These are phyloP conservation scores for Tribolium castaneum DNA, from an alignment of 1,140 invertebrate species.

Conservation along the genomic window DNA sequence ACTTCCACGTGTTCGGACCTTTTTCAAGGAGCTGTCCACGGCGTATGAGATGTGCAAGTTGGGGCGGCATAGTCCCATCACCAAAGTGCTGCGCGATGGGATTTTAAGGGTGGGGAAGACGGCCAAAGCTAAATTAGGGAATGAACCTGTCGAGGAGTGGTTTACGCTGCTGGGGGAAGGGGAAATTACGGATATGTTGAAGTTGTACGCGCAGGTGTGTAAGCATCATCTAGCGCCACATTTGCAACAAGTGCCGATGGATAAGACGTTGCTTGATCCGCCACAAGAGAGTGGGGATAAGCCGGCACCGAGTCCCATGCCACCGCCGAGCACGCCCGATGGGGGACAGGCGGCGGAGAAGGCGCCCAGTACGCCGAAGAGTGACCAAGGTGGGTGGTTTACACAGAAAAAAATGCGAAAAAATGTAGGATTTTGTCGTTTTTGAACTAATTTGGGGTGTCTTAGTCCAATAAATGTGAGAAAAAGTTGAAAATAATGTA, in stretches of 20 bases:
- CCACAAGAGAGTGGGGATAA: constrained; percentile 63
- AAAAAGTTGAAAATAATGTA: no score
- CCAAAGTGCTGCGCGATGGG: constrained; percentile 86
- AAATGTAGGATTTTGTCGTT: no score
- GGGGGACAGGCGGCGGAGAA: constrained; percentile 57
- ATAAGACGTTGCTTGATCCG: constrained; percentile 82
- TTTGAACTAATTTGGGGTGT: no score
- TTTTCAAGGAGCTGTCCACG: constrained; percentile 93
- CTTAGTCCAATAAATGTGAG: no score
- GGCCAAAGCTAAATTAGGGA: constrained; percentile 70
- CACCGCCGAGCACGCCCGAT: constrained; percentile 65
- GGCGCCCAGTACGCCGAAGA: constrained; percentile 67
- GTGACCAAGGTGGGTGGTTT: constrained; percentile 65
- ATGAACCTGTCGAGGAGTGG: constrained; percentile 90
- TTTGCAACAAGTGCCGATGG: constrained; percentile 82
- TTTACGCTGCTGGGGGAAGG: constrained; percentile 86
- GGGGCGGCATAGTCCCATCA: constrained; percentile 89
- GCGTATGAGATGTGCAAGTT: constrained; percentile 94
- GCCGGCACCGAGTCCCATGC: constrained; percentile 72
- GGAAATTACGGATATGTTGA: constrained; percentile 82
- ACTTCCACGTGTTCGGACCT: constrained; percentile 80
- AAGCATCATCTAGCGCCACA: constrained; percentile 84
- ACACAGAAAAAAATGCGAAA: no score
- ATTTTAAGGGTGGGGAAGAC: constrained; percentile 87
- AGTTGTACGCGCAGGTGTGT: constrained; percentile 87